Evolutionary conservation across 2,113 vertebrate genomes (phyloP).

Genomic region (Procapra przewalskii): DNA sequence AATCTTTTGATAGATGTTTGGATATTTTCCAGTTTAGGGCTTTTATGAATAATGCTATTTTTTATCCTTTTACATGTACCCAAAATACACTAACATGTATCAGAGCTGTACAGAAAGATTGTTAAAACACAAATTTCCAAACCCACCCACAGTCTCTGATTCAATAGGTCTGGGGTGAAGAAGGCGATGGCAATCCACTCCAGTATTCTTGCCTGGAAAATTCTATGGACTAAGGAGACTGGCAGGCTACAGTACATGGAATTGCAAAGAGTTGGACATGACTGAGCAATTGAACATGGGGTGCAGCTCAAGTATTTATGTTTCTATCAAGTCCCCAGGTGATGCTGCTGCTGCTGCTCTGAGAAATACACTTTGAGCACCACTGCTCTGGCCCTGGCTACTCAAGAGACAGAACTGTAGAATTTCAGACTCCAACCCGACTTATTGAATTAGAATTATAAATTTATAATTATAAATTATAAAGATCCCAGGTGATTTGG

Average conservation of each 20-base stretch:
- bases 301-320: neutral
- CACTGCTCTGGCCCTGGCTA: neutral
- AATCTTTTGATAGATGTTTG: neutral
- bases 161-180: neutral
- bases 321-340: neutral
- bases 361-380: neutral
- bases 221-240: neutral
- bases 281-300: neutral
- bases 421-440: neutral
- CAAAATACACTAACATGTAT: neutral
- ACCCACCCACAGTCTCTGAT: neutral
- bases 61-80: neutral
- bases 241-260: neutral
- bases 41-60: neutral
- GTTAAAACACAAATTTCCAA: neutral
- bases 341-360: neutral
- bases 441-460: neutral
- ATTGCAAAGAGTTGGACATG: neutral
- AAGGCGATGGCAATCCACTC: neutral
- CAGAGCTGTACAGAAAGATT: neutral
- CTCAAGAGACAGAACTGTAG: neutral
- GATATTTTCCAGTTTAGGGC: neutral
- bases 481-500: neutral
- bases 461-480: neutral
- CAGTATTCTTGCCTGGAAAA: neutral